Conservation (phyloP, 2,797 vertebrate species). For the Liparis tanakae region DNA sequence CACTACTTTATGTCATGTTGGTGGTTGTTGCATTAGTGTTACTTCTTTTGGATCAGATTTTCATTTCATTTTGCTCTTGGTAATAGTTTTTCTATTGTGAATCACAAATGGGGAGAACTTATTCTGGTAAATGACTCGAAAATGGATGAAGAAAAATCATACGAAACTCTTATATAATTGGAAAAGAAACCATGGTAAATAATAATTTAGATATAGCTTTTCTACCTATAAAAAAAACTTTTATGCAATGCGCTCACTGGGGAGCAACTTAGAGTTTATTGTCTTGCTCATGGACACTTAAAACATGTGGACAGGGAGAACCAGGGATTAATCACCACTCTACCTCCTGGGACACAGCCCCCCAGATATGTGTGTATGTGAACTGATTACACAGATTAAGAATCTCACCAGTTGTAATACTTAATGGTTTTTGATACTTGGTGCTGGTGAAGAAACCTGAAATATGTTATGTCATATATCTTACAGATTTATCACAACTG, state of each 20-base stretch:
- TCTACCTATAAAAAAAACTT: too few relatives aligned
- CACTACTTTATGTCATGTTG: background rate
- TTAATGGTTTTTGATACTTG: background rate
- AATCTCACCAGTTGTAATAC: background rate
- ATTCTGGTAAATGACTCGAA: background rate
- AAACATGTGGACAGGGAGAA: background rate
- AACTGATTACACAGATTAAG: background rate
- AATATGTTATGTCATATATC: too few relatives aligned
- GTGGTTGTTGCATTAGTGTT: background rate
- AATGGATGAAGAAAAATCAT: background rate
- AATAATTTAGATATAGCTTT: background rate
- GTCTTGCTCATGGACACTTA: too few relatives aligned
- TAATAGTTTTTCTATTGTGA: background rate
- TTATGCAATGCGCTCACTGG: too few relatives aligned
- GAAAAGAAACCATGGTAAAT: background rate
- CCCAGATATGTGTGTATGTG: too few relatives aligned
- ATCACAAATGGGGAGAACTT: background rate
- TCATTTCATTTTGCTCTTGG: background rate
- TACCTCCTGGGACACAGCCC: background rate
- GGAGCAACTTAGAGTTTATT: too few relatives aligned
- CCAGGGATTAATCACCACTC: background rate
- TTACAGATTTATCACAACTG: too few relatives aligned
- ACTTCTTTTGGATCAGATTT: background rate
- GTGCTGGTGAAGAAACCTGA: background rate
- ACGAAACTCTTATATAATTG: too few relatives aligned